Evolutionary conservation across 37 sponge, comb jelly and placozoan genomes (phyloP).

Genomic region (Amphimedon queenslandica): DNA sequence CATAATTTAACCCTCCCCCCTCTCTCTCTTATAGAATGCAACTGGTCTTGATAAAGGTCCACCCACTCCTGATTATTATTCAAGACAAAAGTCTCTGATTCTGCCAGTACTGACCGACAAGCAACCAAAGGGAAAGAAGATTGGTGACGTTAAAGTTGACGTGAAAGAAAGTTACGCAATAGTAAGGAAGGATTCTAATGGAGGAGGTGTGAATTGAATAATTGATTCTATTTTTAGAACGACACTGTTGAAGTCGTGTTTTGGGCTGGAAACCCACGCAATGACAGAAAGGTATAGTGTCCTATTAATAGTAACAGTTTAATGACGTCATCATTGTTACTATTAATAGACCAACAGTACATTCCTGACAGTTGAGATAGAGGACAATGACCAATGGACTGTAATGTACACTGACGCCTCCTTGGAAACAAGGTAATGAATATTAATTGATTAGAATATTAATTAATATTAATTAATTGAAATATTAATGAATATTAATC

Average conservation of each 20-base stretch:
- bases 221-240: too few relatives aligned
- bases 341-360: conserved; percentile 40
- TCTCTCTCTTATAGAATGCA: too few relatives aligned
- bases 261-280: conserved; percentile 86
- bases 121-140: conserved; percentile 39
- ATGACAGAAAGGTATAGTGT: conserved; percentile 63
- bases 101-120: conserved; percentile 60
- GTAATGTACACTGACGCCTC: conserved; percentile 63
- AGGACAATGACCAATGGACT: conserved; percentile 54
- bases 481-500: too few relatives aligned
- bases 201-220: too few relatives aligned
- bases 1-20: too few relatives aligned
- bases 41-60: conserved; percentile 55
- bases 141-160: conserved; percentile 51
- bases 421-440: conserved; percentile 65
- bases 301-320: neutral
- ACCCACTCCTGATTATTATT: conserved; percentile 51
- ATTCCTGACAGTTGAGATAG: conserved; percentile 73
- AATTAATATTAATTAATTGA: too few relatives aligned
- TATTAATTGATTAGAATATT: neutral
- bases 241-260: conserved; percentile 71
- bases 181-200: conserved; percentile 50
- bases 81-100: conserved; percentile 46
- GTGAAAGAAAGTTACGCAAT: neutral
- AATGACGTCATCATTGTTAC: neutral